Evolutionary conservation across 2,888 invertebrate genomes (phyloP).

Genomic region (Synergus gifuensis): DNA sequence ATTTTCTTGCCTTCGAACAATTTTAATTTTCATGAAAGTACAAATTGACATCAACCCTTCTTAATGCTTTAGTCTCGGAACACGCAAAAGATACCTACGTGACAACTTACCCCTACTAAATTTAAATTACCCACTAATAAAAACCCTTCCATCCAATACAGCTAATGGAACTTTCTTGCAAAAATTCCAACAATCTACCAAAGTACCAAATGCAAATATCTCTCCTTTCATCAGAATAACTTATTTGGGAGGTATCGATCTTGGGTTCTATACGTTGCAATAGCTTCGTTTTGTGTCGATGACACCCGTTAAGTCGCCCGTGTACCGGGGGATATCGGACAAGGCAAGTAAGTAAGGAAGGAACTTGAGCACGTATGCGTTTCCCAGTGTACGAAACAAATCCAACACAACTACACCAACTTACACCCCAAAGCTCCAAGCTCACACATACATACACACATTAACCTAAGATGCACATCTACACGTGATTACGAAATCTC

Average conservation of each 20-base stretch:
- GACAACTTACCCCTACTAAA: not conserved
- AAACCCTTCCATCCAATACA: constrained; percentile 26
- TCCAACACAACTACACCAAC: constrained; percentile 45
- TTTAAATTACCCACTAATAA: not conserved
- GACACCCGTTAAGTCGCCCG: constrained; percentile 73
- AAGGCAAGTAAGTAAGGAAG: constrained; percentile 66
- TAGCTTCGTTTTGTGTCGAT: constrained; percentile 42
- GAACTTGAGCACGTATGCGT: constrained; percentile 62
- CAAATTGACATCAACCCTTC: not conserved
- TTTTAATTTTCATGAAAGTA: too few relatives aligned
- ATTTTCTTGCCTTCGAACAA: too few relatives aligned
- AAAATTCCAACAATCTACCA: constrained; percentile 26
- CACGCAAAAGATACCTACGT: not conserved
- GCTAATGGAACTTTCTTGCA: constrained; percentile 23
- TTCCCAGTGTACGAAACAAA: constrained; percentile 37
- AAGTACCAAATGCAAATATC: constrained; percentile 55
- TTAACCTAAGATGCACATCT: constrained; percentile 51
- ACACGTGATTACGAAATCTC: constrained; percentile 71
- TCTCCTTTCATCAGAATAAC: constrained; percentile 8
- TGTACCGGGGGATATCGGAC: constrained; percentile 67
- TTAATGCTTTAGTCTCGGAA: not conserved
- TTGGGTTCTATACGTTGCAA: not conserved
- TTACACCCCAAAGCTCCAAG: constrained; percentile 40
- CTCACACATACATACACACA: constrained; percentile 45
- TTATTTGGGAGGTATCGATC: constrained; percentile 35